These are phyloP conservation scores for Psittacara wagleri DNA, from an alignment of 2,113 vertebrate species.

Conservation along the genomic window DNA sequence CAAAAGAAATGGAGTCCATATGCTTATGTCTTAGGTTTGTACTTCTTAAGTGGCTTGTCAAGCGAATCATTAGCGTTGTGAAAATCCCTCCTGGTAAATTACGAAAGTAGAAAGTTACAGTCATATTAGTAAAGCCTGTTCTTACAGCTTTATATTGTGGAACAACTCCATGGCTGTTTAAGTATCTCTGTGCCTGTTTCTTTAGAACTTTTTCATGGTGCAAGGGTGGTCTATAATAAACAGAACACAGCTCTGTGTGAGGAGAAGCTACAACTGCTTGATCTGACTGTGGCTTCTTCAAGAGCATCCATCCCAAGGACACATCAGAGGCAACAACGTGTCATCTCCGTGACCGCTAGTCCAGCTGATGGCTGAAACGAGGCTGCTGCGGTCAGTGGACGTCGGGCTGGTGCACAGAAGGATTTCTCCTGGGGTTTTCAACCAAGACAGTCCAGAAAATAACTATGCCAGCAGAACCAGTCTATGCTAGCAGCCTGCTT, in stretches of 20 bases:
- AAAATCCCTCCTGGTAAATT: background rate
- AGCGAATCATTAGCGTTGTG: background rate
- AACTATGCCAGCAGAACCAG: background rate
- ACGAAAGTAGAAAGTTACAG: background rate
- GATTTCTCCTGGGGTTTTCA: background rate
- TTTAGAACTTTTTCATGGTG: background rate
- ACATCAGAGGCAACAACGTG: fast-evolving
- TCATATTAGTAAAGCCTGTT: background rate
- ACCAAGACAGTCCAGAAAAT: background rate
- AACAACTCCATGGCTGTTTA: background rate
- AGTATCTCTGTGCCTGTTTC: background rate
- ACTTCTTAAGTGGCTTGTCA: background rate
- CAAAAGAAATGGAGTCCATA: background rate
- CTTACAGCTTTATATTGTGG: background rate
- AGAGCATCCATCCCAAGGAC: background rate
- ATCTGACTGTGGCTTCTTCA: background rate
- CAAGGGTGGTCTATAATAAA: fast-evolving
- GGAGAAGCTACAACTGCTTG: background rate
- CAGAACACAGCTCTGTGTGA: background rate
- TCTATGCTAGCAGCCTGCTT: background rate
- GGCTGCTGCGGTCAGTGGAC: fast-evolving
- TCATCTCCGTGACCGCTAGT: background rate
- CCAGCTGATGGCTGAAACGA: background rate
- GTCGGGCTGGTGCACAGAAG: background rate
- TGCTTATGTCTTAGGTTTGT: background rate